Evolutionary conservation across 2,888 invertebrate genomes (phyloP).

Genomic region (Acrobasis repandana): DNA sequence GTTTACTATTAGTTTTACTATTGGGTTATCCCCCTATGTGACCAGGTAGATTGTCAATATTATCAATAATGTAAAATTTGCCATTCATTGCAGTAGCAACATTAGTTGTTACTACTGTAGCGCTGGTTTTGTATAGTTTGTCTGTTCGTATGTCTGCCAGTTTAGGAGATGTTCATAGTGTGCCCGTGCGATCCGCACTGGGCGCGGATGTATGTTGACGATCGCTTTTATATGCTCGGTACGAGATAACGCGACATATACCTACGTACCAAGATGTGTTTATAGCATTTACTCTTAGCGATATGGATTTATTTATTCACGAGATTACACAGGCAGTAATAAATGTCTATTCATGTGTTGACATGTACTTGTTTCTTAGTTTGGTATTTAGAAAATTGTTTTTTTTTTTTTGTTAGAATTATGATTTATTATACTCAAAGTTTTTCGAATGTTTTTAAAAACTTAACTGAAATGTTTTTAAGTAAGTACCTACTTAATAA

Average conservation of each 20-base stretch:
- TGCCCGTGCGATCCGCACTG: constrained; percentile 80
- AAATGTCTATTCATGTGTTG: background rate
- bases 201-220: constrained; percentile 43
- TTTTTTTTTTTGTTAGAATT: no score
- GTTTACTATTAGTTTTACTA: background rate
- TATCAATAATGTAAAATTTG: background rate
- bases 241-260: constrained; percentile 29
- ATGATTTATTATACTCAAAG: no score
- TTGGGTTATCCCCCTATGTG: constrained; percentile 23
- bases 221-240: constrained; percentile 64
- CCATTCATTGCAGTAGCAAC: background rate
- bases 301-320: constrained; percentile 4
- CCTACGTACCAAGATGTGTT: background rate
- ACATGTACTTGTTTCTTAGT: background rate
- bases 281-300: background rate
- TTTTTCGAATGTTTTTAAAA: no score
- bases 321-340: constrained; percentile 12
- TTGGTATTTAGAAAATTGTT: background rate
- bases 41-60: constrained; percentile 4
- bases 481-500: no score
- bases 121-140: background rate
- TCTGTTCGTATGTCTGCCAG: constrained; percentile 13
- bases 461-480: no score
- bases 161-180: constrained; percentile 51
- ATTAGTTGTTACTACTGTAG: background rate